Conservation (phyloP, 1,140 invertebrate species). For the Helicoverpa zea region DNA sequence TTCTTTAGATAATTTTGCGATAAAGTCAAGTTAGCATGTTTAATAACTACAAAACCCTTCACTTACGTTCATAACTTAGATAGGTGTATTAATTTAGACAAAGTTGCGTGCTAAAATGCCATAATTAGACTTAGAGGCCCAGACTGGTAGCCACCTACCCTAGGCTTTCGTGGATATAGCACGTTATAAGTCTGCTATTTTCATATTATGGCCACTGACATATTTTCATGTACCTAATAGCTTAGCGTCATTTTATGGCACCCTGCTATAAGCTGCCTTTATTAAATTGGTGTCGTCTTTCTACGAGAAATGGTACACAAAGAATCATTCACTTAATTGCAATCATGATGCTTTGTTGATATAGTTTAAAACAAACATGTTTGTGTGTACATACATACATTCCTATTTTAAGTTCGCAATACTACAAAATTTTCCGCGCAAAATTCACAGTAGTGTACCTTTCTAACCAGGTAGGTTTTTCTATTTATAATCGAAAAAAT, state of each 20-base stretch:
- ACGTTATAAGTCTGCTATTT: not conserved
- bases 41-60: not conserved
- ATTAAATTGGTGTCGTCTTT: not conserved
- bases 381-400: not conserved
- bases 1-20: not conserved
- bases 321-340: too few relatives aligned
- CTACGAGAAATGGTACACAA: too few relatives aligned
- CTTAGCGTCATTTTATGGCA: not conserved
- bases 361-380: not conserved
- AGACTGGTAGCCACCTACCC: conserved; percentile 4
- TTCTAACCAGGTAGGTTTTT: too few relatives aligned
- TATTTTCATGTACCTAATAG: not conserved
- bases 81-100: not conserved
- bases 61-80: not conserved
- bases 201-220: not conserved
- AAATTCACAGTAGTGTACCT: not conserved
- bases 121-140: not conserved
- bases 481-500: too few relatives aligned
- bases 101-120: not conserved
- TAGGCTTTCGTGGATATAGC: conserved; percentile 6
- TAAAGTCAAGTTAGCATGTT: not conserved
- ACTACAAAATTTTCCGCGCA: not conserved
- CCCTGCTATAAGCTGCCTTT: not conserved
- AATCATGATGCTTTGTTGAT: too few relatives aligned
- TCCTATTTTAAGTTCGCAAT: not conserved